Base-by-base conservation (phyloP, 2,888 invertebrate species). In the Drosophila affinis region DNA sequence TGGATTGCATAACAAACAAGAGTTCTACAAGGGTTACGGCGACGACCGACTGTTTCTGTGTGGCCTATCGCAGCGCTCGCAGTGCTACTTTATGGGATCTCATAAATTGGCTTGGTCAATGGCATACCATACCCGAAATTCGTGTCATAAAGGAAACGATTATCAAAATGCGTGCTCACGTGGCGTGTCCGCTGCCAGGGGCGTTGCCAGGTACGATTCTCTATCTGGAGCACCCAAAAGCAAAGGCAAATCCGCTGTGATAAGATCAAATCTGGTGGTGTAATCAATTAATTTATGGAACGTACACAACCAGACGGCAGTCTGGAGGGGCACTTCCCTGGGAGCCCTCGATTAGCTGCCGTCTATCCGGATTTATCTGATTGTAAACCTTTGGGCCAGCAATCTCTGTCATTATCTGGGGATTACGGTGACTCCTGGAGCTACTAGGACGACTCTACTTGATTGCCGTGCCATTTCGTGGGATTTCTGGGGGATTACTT, bases 271-370 rank as follows among this genome's bases (percentile, higher is more conserved):
- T 78, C 78, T 78, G 79, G 55, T 46, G 45, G 45, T 45, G 53
- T 73, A 72, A 73, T 72, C 76, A 82, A 76, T 82, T 85, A 74
- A 81, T 78, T 81, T 78, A 72, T 72, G 59, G 60, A 65, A 49
- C 39, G 12, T 39, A 46, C 21, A 7, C 51, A 14, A 46, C 27
- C 18, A 10, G 69, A 17, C 29, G 29, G 9, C 24, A 24, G 24
- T 24, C 24, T 24, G 5, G 24, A 24, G 5, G 24, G 5, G 24
- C 9, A 29, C 9, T 29, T 12, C 34, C 34, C 12, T 12, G 56
- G 62, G 21, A 34, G 39, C 63, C 53, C 24, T 29, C 62, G 65
- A 68, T 62, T 69, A 76, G 77, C 72, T 72, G 77, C 29, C 52
- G 59, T 71, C 75, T 79, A 79, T 68, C 76, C 48, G 18, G 18